A percentile compares a stretch with the other conserved stretches of the same genome.
These are phyloP conservation scores for Epistrophe eligans DNA, from an alignment of 2,888 invertebrate genomes.

Conservation along the genomic window DNA sequence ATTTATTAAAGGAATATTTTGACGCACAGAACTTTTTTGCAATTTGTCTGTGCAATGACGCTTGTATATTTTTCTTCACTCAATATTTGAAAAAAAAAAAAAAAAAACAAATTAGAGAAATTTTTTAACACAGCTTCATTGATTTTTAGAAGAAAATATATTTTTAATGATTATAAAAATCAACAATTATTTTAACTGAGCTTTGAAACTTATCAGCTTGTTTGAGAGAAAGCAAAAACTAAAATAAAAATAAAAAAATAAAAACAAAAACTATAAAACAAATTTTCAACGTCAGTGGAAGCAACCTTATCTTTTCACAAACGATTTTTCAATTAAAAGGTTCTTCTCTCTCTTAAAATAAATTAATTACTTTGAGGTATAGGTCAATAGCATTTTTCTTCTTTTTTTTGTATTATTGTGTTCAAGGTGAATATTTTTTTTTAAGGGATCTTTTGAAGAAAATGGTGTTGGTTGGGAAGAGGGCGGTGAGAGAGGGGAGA, in stretches of 20 bases:
- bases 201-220: neutral
- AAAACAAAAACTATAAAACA: neutral
- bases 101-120: no score
- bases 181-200: neutral
- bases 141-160: neutral
- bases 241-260: neutral
- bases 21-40: no score
- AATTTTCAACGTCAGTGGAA: neutral
- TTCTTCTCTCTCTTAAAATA: neutral
- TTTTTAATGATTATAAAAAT: constrained; percentile 5
- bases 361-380: constrained; percentile 20
- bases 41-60: no score
- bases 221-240: neutral
- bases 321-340: constrained; percentile 9
- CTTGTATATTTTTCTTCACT: no score
- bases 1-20: no score
- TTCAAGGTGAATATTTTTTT: neutral
- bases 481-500: neutral
- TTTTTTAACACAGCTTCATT: neutral
- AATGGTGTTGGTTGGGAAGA: neutral
- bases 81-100: no score
- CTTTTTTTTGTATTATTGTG: neutral
- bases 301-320: constrained; percentile 13
- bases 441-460: neutral
- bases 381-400: neutral